Conservation (phyloP, 2,113 vertebrate genomes). For the Nesoenas mayeri region DNA sequence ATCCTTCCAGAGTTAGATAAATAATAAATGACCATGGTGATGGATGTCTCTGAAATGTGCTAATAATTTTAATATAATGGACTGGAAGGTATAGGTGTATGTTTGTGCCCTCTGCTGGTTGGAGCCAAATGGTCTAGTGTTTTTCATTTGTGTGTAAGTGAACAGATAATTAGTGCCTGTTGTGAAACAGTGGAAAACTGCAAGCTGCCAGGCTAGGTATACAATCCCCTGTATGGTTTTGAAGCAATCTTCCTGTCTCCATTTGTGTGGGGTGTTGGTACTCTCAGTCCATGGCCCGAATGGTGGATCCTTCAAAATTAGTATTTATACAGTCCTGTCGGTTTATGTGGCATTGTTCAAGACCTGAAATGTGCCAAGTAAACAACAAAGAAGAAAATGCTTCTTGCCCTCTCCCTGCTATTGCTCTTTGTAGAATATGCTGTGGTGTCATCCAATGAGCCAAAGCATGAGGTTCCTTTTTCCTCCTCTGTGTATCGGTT, state of each 20-base stretch:
- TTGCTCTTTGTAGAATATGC: neutral
- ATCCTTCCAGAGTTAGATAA: slow-evolving; percentile 11
- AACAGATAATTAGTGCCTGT: neutral
- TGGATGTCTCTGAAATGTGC: neutral
- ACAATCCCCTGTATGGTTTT: rapidly evolving
- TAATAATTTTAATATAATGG: neutral
- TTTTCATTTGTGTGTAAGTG: neutral
- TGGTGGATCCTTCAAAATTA: neutral
- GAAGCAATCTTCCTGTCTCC: neutral
- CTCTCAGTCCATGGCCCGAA: neutral
- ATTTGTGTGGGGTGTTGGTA: neutral
- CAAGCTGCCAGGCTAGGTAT: neutral
- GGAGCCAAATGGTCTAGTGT: neutral
- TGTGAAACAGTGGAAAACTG: neutral
- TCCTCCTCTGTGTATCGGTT: neutral
- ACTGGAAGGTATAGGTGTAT: neutral
- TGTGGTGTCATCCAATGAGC: neutral
- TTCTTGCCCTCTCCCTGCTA: neutral
- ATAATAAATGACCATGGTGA: neutral
- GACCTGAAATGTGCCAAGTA: neutral
- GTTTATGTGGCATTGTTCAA: neutral
- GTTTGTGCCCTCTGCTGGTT: neutral
- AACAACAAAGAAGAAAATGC: neutral
- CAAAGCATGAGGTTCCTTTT: neutral
- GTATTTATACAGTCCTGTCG: neutral